Conservation (phyloP, 1,140 invertebrate genomes). For the Philopotamus ludificatus region DNA sequence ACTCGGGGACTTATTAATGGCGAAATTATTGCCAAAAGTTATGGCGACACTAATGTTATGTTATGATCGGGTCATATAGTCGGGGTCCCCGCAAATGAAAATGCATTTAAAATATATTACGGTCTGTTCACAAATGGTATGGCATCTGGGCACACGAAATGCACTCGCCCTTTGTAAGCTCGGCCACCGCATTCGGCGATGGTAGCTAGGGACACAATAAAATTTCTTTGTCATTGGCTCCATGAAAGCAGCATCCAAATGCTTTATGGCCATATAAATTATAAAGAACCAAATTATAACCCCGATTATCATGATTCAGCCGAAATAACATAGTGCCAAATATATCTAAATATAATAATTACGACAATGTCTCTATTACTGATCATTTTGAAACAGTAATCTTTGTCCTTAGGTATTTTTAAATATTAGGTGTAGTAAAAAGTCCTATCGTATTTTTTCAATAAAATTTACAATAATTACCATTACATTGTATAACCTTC, state of each 20-base stretch:
- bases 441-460: too few relatives aligned
- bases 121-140: background rate
- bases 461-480: too few relatives aligned
- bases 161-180: background rate
- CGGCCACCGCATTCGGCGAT: background rate
- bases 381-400: too few relatives aligned
- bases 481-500: too few relatives aligned
- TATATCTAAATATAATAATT: too few relatives aligned
- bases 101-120: slow-evolving; percentile 22
- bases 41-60: slow-evolving; percentile 21
- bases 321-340: too few relatives aligned
- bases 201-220: slow-evolving; percentile 7
- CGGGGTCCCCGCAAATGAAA: slow-evolving; percentile 10
- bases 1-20: slow-evolving; percentile 11
- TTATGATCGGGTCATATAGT: slow-evolving; percentile 18
- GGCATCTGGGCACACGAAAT: background rate
- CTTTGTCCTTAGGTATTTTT: too few relatives aligned
- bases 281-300: too few relatives aligned
- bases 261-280: slow-evolving; percentile 16
- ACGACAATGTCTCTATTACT: too few relatives aligned
- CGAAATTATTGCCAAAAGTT: slow-evolving; percentile 4
- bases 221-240: slow-evolving; percentile 7
- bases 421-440: too few relatives aligned
- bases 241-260: background rate
- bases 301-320: too few relatives aligned